Percentiles rank a stretch among this genome's conserved stretches.
Evolutionary conservation across 2,888 invertebrate genomes (phyloP).

Genomic region (Petrolisthes cinctipes): DNA sequence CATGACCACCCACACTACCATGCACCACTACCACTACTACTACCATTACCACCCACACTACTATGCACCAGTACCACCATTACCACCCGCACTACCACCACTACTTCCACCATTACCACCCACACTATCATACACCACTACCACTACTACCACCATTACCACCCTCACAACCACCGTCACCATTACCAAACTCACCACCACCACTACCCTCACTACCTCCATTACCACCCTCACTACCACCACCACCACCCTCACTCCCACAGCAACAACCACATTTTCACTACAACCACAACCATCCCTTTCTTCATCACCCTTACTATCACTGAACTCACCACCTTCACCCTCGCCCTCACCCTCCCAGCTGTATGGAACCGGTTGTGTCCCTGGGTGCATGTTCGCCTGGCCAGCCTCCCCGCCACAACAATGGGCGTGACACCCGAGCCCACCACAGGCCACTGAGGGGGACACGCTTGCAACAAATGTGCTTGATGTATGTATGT

Average conservation of each 20-base stretch:
- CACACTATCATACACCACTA: neutral
- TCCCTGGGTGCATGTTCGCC: neutral
- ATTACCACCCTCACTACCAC: neutral
- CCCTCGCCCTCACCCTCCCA: conserved; percentile 5
- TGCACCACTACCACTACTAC: neutral
- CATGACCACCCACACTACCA: neutral
- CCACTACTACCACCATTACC: neutral
- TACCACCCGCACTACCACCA: neutral
- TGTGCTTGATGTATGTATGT: too few relatives aligned
- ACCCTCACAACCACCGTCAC: neutral
- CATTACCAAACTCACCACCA: neutral
- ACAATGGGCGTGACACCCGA: neutral
- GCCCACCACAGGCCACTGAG: neutral
- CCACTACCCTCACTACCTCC: neutral
- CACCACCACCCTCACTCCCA: neutral
- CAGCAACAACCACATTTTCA: neutral
- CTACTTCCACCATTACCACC: neutral
- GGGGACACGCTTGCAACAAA: neutral
- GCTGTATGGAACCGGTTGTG: conserved; percentile 23
- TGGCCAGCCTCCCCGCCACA: conserved; percentile 2
- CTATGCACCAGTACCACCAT: neutral
- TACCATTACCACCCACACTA: neutral
- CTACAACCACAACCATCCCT: neutral
- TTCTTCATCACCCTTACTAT: neutral
- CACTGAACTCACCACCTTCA: neutral